These are phyloP conservation scores for Teleogryllus occipitalis DNA, from an alignment of 1,140 invertebrate genomes.

Conservation along the genomic window DNA sequence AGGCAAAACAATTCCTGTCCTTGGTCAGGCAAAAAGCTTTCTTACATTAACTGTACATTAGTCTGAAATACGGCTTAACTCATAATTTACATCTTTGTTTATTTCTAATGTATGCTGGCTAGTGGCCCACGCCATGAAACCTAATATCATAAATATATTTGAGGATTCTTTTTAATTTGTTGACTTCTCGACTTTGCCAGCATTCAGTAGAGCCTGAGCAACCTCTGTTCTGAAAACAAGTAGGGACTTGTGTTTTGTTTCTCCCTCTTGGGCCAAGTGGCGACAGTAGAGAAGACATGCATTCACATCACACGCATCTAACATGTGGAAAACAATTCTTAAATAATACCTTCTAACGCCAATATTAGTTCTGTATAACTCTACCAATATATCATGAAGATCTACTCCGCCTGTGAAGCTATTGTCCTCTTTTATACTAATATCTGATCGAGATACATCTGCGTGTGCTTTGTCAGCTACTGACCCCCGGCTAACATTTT, in stretches of 20 bases:
- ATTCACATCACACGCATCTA: conserved; percentile 34
- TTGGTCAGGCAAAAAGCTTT: too few relatives aligned
- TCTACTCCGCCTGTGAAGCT: conserved; percentile 32
- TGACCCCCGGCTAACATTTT: conserved; percentile 28
- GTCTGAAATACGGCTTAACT: too few relatives aligned
- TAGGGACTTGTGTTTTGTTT: conserved; percentile 27
- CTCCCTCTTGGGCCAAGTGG: conserved; percentile 13
- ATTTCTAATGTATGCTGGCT: conserved; percentile 21
- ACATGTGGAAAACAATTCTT: conserved; percentile 37
- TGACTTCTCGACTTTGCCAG: background rate
- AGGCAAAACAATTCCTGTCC: too few relatives aligned
- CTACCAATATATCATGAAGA: conserved; percentile 38
- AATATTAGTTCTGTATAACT: conserved; percentile 31
- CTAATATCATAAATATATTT: conserved; percentile 5
- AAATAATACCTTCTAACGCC: conserved; percentile 38
- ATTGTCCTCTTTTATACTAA: conserved; percentile 38
- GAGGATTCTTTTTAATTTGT: background rate
- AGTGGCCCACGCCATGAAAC: conserved; percentile 11
- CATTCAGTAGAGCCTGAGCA: conserved; percentile 5
- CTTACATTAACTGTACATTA: too few relatives aligned
- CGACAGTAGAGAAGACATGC: conserved; percentile 28
- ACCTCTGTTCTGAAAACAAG: conserved; percentile 29
- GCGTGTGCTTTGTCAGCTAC: conserved; percentile 30
- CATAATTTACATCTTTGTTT: conserved; percentile 30
- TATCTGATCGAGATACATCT: conserved; percentile 34